Evolutionary conservation across 1,140 invertebrate species (phyloP), one percentile per base, ranked within the genome.

Genomic region (Ephestia elutella): DNA sequence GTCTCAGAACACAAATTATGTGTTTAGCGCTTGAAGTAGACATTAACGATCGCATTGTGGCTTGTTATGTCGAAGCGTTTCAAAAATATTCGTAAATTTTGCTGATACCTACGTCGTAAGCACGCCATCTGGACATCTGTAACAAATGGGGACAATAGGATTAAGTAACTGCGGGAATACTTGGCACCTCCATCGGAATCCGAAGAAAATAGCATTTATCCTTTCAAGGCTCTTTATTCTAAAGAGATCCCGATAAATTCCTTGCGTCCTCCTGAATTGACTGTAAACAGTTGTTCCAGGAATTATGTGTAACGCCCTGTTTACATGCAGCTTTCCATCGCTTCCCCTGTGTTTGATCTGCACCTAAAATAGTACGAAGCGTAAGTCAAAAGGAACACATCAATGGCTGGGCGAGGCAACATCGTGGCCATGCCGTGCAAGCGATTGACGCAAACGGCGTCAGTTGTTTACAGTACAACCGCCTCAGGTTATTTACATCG

Each of bases 401-500:
- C 71, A 77, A 78, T 79, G 75, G 66, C 63, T 67, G 66, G 69
- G 60, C 62, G 71, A 77, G 68, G 71, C 66, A 49, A 49, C 62
- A 54, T 48, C 59, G 63, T 60, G 66, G 57, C 50, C 60, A 66
- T 61, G 67, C 70, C 72, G 58, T 71, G 73, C 70, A 68, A 70
- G 69, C 76, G 73, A 78, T 82, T 84, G 82, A 86, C 82, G 82
- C 77, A 84, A 79, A 74, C 70, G 59, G 67, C 78, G 77, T 80
- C 75, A 75, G 74, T 86, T 86, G 84, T 86, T 87, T 87, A 87
- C 80, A 81, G 71, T 77, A 71, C 71, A 71, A 76, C 72, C 75
- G 75, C 72, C 78, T 79, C 76, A 84, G 82, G 84, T 86, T 87
- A 87, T 87, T 87, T 85, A 87, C 85, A 85, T 86, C 79, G 82